Base-by-base conservation (phyloP, 2,888 invertebrate genomes). In the Amphipoea lucens region DNA sequence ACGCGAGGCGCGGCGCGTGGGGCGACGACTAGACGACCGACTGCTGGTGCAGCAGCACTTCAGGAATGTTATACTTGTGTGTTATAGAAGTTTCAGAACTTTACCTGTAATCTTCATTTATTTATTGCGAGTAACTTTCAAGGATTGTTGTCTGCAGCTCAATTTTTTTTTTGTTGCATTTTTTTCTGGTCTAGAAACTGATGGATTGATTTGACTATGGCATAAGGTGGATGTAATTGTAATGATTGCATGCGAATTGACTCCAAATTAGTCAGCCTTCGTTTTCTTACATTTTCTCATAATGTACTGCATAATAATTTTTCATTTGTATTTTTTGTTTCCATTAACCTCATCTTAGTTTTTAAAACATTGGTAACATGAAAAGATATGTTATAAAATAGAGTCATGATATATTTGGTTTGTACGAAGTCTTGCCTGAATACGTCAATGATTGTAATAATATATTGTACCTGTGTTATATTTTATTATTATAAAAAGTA, bases 301-400 rank as follows among this genome's bases (percentile, higher is more conserved):
- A 90, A 90, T 85, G 76, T 82, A 78, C 85, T 88, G 91, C 92
- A 92, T 92, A 91, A 91, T 91, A 91, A 77, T 83, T 81, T 80
- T 81, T 81, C 78, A 85, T 83, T 81, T 83, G 71, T 84, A 81
- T 71, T 78, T 81, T 74, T 82, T 74, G 54, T 79, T 76, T 78
- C 60, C 87, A 84, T 85, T 74, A 80, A 83, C 48, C 72, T 81
- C 73, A 79, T 82, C 42, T 68, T 79, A 81, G 63, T 77, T 77
- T 79, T 60, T 76, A 63, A 60, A 70, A 70, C 68, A 82, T 75
- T 80, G 68, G 69, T 78, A 75, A 73, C 62, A 42, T 73, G 17
- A 42, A 71, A 78, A 73, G 0, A 48, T 23, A 65, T 69, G 51
- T 76, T 75, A 60, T 57, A 68, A 81, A 79, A 69, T 69, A 81